phyloP scores from a whole-genome alignment of 64 coral and sea anemone genomes.

The Pachyseris speciosa region DNA sequence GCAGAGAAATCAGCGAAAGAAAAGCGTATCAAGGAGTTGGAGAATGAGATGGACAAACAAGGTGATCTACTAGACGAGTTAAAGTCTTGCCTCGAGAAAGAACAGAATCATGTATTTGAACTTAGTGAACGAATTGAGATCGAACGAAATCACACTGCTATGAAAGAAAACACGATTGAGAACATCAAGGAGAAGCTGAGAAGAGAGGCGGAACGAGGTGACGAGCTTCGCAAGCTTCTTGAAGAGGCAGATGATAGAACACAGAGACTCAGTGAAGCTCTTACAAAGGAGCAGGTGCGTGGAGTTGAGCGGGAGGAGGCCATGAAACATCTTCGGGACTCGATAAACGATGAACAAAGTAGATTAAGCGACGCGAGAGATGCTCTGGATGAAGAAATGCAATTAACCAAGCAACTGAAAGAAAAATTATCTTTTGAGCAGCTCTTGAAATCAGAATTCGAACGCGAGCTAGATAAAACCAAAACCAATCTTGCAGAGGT shows the following conservation, averaged over 20 bases:
- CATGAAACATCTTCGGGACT: background rate
- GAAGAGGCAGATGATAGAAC: conserved; percentile 73
- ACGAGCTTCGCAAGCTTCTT: conserved; percentile 41
- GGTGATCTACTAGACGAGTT: conserved; percentile 53
- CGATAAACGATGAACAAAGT: conserved; percentile 19
- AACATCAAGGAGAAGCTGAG: conserved; percentile 33
- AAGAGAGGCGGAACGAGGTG: conserved; percentile 19
- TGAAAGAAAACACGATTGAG: conserved; percentile 49
- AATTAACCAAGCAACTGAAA: conserved; percentile 41
- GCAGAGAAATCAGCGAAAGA: conserved; percentile 66
- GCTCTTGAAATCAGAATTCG: conserved; percentile 60
- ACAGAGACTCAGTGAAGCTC: conserved; percentile 49
- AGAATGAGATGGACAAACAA: conserved; percentile 37
- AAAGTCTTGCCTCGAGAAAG: conserved; percentile 59
- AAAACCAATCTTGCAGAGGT: conserved; percentile 54
- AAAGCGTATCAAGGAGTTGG: conserved; percentile 38
- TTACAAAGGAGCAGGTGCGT: conserved; percentile 70
- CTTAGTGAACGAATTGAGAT: conserved; percentile 68
- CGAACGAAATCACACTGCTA: conserved; percentile 33
- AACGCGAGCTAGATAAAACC: conserved; percentile 48
- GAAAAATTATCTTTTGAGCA: conserved; percentile 69
- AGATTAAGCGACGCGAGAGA: conserved; percentile 1
- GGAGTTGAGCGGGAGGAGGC: conserved; percentile 57
- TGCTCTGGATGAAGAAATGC: conserved; percentile 14
- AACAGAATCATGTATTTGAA: conserved; percentile 78